Percentiles rank a stretch among this genome's conserved stretches.
Evolutionary conservation across 2,797 vertebrate species (phyloP).

Genomic region (Bradypus variegatus): DNA sequence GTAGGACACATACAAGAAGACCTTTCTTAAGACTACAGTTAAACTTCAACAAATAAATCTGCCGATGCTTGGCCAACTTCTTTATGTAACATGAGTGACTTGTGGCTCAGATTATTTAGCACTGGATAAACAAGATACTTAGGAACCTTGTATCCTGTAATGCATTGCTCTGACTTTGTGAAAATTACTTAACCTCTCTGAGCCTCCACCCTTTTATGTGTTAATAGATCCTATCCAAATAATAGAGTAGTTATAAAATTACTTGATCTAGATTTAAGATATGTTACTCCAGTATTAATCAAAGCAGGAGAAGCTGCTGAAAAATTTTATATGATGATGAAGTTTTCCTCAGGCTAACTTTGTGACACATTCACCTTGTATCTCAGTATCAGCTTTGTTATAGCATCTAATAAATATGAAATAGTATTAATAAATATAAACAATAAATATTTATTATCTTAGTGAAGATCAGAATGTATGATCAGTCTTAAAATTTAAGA

Average conservation of each 20-base stretch:
- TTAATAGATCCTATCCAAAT: background rate
- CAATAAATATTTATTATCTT: background rate
- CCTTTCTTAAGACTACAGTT: background rate
- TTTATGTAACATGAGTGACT: background rate
- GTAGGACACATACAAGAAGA: background rate
- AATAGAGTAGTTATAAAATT: background rate
- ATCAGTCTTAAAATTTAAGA: background rate
- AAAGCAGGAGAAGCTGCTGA: background rate
- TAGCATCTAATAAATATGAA: background rate
- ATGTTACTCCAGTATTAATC: background rate
- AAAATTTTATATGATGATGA: background rate
- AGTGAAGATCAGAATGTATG: background rate
- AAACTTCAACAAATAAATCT: background rate
- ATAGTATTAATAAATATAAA: background rate
- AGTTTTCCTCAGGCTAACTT: background rate
- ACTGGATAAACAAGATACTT: background rate
- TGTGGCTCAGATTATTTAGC: background rate
- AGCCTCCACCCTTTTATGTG: background rate
- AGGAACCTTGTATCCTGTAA: background rate
- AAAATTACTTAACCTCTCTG: background rate
- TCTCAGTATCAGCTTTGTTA: background rate
- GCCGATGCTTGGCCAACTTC: background rate
- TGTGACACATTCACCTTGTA: background rate
- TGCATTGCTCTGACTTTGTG: background rate
- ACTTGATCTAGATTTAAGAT: constrained; percentile 2